Evolutionary conservation across 1,140 invertebrate species (phyloP), one percentile per base, ranked within the genome.

Genomic region (Atopsyche davidsoni): DNA sequence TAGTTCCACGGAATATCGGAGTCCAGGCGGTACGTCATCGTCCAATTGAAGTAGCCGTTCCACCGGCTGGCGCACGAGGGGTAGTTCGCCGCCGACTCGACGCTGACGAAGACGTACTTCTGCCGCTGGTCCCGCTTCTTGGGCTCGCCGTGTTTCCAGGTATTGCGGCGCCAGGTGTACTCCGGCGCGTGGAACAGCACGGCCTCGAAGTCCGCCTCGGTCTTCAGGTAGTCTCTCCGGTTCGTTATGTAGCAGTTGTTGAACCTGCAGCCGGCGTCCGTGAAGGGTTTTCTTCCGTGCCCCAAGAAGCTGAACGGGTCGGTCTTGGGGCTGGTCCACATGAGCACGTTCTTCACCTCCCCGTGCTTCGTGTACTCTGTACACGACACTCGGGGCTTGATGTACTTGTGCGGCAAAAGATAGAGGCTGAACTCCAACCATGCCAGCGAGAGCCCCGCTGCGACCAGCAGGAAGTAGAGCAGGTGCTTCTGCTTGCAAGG

Each of bases 1-100:
- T 76, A 77, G n/a, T 75, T 73, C 62, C 79, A 77, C 0, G 73
- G 63, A 18, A 86, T 64, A 45, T 82, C 79, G 2, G 80, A 82
- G 56, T 83, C 79, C 9, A 76, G 64, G 51, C 78, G 71, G 58
- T 82, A 85, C 2, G 78, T 79, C 66, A 74, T 71, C 16, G 81
- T 85, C 74, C 79, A 77, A 58, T 86, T 84, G 53, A 83, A 78
- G 46, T 65, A 70, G 25, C 59, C 34, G n/a, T 72, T 63, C 44
- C 64, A 70, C 28, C 54, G 25, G 17, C 52, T 13, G 53, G 63
- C 53, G 41, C 67, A 70, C 3, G 67, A 53, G 9, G 67, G 67
- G 52, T 62, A 68, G 38, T 68, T 66, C 43, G 63, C 63, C 3
- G 66, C 55, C 2, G 68, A 70, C 48, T 68, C 64, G 4, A 66